Evolutionary conservation across 2,113 vertebrate species (phyloP).

Genomic region (Percina caprodes): DNA sequence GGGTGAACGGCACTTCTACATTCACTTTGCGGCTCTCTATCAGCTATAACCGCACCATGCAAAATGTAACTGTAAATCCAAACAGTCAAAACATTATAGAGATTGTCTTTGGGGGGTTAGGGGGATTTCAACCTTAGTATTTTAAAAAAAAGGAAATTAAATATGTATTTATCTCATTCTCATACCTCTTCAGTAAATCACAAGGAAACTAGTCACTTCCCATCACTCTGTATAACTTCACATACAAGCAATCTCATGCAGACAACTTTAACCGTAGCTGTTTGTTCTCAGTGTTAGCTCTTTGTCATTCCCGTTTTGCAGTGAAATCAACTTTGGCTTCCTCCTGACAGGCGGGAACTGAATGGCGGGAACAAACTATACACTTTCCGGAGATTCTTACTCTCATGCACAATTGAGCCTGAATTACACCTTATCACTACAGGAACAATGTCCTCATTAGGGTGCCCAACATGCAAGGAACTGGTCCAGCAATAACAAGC

Average conservation of each 20-base stretch:
- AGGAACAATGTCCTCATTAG: conserved; percentile 69
- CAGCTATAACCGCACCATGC: too few species aligned
- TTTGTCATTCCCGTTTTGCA: conserved; percentile 15
- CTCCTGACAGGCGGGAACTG: conserved; percentile 21
- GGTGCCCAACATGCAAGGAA: conserved; percentile 26
- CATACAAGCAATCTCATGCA: not conserved
- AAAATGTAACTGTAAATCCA: not conserved
- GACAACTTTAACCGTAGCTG: not conserved
- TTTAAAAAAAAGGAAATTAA: not conserved
- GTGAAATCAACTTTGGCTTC: conserved; percentile 56
- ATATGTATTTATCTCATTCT: not conserved
- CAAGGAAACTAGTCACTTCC: not conserved
- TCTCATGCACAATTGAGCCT: conserved; percentile 38
- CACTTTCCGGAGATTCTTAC: conserved; percentile 58
- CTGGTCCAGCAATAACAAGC: conserved; percentile 44
- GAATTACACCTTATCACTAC: conserved; percentile 70
- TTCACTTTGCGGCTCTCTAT: too few species aligned
- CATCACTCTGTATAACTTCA: not conserved
- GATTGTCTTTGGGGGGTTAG: not conserved
- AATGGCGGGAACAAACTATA: conserved; percentile 55
- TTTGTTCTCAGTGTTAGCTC: not conserved
- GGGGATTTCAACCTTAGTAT: not conserved
- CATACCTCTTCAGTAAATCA: not conserved
- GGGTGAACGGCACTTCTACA: too few species aligned
- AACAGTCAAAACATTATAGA: not conserved